These are phyloP conservation scores for Peromyscus melanophrys DNA, from an alignment of 2,797 vertebrate genomes.

Conservation along the genomic window DNA sequence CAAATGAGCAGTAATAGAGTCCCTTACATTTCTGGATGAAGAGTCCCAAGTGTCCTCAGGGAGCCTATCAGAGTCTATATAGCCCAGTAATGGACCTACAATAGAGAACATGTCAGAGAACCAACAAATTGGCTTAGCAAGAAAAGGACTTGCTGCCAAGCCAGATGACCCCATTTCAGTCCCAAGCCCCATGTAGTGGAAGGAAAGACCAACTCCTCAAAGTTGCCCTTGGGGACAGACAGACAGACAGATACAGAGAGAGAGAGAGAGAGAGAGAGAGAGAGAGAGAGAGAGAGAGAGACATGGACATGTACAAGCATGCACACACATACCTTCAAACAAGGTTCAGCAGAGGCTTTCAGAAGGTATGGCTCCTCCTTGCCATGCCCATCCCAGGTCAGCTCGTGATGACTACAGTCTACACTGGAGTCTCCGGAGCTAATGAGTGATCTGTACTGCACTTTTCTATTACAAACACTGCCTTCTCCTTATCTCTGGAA, in stretches of 20 bases:
- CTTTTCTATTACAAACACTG: constrained; percentile 47
- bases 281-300: no score
- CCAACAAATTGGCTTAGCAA: neutral
- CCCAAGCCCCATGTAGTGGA: neutral
- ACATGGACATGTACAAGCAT: no score
- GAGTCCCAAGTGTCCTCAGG: no score
- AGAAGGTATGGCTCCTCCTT: neutral
- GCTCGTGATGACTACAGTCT: neutral
- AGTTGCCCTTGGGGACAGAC: neutral
- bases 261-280: no score
- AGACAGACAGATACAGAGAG: no score
- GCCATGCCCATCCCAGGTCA: neutral
- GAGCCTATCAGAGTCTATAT: neutral
- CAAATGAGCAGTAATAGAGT: neutral
- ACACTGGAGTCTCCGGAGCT: constrained; percentile 6
- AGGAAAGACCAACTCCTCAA: neutral
- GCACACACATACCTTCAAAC: neutral
- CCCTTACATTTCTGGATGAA: neutral
- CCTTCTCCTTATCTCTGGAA: constrained; percentile 42
- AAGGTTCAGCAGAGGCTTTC: neutral
- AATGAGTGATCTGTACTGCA: constrained; percentile 47
- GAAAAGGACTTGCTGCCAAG: neutral
- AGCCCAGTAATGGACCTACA: neutral
- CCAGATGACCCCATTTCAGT: neutral
- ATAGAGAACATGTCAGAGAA: neutral